Evolutionary conservation across 1,140 invertebrate species (phyloP).

Genomic region (Sycophaga agraensis): DNA sequence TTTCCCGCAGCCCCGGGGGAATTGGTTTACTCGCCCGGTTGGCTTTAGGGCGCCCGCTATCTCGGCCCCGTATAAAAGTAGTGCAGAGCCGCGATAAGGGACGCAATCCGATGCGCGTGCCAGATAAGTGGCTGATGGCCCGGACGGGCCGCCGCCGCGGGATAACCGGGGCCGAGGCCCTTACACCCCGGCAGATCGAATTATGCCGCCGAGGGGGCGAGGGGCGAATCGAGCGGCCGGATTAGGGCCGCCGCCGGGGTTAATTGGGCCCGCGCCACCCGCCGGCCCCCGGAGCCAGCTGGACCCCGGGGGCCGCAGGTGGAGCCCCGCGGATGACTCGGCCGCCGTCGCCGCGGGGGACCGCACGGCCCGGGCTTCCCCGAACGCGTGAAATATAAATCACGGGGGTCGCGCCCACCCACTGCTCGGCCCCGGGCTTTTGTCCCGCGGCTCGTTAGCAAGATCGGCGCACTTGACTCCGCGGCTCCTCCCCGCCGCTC

Average conservation of each 20-base stretch:
- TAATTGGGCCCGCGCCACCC: conserved; percentile 33
- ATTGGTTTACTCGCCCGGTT: conserved; percentile 22
- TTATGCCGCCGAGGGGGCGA: conserved; percentile 37
- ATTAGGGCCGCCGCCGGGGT: conserved; percentile 43
- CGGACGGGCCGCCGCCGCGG: no score
- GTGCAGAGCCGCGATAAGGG: conserved; percentile 54
- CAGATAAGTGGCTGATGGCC: conserved; percentile 55
- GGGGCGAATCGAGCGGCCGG: conserved; percentile 44
- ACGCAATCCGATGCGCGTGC: conserved; percentile 60
- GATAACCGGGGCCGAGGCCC: background rate
- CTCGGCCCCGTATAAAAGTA: conserved; percentile 45
- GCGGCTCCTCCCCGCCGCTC: no score
- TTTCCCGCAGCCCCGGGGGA: conserved; percentile 9
- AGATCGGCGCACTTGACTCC: conserved; percentile 18
- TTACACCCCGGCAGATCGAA: conserved; percentile 43
- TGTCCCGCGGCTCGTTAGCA: background rate
- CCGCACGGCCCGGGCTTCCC: no score
- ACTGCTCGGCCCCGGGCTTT: conserved; percentile 34
- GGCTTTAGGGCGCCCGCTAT: background rate
- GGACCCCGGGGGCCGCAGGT: no score
- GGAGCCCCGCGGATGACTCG: no score
- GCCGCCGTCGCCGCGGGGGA: no score
- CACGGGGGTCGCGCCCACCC: no score
- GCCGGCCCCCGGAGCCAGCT: background rate
- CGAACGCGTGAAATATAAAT: no score